Evolutionary conservation across 2,113 vertebrate genomes (phyloP), one percentile per base, ranked within the genome.

Genomic region (Neomonachus schauinslandi): DNA sequence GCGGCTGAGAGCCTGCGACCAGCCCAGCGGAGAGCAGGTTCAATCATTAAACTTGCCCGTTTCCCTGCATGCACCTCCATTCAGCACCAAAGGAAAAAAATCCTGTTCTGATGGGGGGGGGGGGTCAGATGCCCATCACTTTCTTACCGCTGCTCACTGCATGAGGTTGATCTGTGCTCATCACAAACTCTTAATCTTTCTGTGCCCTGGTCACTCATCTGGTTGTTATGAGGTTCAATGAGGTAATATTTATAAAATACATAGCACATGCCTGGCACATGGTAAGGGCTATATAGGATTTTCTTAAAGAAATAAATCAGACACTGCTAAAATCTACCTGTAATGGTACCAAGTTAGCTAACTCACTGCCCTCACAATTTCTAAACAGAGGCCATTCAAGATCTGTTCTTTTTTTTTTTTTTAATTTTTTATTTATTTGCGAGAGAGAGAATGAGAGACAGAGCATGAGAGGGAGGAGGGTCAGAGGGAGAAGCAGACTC

Each of bases 111-210:
- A 19, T 18, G 65, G 77, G 76, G 71, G 39, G 74, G 26, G 26
- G 61, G 13, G 31, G 13, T 57, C 82, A 61, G 95, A 91, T 14
- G 51, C 6, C 57, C 0, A 0, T 12, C 6, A 8, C 96, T 97
- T 95, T 82, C 88, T 93, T 26, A 33, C 9, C 67, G 1, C 39
- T 93, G 59, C 95, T 97, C 90, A 39, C 89, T n/a, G 79, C 53
- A 36, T 92, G 42, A 69, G 49, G 0, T 0, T 18, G 84, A 49
- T 84, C 92, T 69, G 55, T 0, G 1, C 7, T 87, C 14, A 53
- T 72, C 93, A 94, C 2, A 36, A 65, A 53, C 80, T 3, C 94
- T 63, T 33, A 36, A 51, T 10, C 16, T 74, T 46, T 80, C 74
- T 36, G 51, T n/a, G 24, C 8, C 31, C 31, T 22, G 26, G 31